Base-by-base conservation (phyloP, 2,797 vertebrate species). In the Catharus ustulatus region DNA sequence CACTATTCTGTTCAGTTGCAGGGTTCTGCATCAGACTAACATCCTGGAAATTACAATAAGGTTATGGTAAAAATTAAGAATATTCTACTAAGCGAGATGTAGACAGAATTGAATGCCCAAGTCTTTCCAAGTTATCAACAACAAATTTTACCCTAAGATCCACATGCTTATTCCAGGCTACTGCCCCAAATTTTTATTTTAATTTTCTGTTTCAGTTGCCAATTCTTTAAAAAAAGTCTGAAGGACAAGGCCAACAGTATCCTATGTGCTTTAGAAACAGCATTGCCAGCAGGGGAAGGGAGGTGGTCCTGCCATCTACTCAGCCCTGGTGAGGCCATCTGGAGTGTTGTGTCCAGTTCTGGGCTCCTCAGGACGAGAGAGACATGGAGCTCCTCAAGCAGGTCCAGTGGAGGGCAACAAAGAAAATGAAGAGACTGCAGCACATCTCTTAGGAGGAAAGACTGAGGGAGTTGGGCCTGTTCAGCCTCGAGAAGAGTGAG, bases 41-140 rank as follows among this genome's bases (percentile, higher is more conserved):
- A 12, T 38, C 55, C 87, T 64, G 85, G 32, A 48, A 68, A 78
- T 40, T 42, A 82, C 48, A 15, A 45, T 29, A 34, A 58, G 22
- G 5, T 69, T 72, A 63, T 17, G 26, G 11, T 64, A 85, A 82
- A 94, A 90, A 62, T 36, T 36, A 75, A 42, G 19, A 84, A 59
- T 42, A 40, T 16, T 14, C 34, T 49, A 57, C 6, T 23, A 80
- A 85, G 14, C 11, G 4, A 32, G 22, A 32, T 11, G 8, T 72
- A 0, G 0, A 69, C 7, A 55, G 10, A 73, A 69, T 19, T 66
- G 71, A 93, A 38, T 1, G 6, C 4, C 20, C 8, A 36, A 49
- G 10, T 58, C 27, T 68, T 84, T 26, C n/a, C n/a, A 90, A 84
- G 34, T 11, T 30, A 73, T 29, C 79, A 90, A 45, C 23, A 89